Evolutionary conservation across 2,113 vertebrate species (phyloP).

Genomic region (Rana temporaria): DNA sequence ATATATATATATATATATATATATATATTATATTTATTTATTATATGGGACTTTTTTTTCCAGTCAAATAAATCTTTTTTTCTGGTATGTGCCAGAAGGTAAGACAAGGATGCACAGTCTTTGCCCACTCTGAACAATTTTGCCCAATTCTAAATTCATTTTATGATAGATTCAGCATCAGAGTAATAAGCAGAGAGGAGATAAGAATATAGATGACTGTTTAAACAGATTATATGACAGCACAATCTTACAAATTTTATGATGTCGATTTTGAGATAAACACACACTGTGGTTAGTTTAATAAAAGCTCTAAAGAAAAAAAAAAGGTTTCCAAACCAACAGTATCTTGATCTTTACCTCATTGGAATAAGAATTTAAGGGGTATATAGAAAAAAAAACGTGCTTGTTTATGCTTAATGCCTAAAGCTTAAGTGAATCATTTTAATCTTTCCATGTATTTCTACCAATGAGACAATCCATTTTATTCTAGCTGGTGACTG

Average conservation of each 20-base stretch:
- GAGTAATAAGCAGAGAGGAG: background rate
- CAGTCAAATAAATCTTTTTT: no score
- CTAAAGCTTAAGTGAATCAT: background rate
- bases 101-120: background rate
- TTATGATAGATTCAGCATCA: constrained; percentile 14
- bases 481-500: constrained; percentile 24
- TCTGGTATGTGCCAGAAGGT: background rate
- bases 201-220: constrained; percentile 16
- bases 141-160: background rate
- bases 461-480: constrained; percentile 22
- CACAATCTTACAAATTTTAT: background rate
- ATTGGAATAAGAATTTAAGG: background rate
- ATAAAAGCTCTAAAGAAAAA: background rate
- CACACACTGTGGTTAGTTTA: background rate
- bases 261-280: background rate
- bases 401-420: background rate
- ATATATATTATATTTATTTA: no score
- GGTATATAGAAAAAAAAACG: background rate
- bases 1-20: no score
- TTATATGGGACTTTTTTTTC: no score
- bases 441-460: background rate
- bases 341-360: no score
- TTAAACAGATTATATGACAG: background rate
- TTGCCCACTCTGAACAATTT: background rate
- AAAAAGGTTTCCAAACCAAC: background rate